Evolutionary conservation across 1,140 invertebrate genomes (phyloP), one percentile per base, ranked within the genome.

Genomic region (Lasioglossum baleicum): DNA sequence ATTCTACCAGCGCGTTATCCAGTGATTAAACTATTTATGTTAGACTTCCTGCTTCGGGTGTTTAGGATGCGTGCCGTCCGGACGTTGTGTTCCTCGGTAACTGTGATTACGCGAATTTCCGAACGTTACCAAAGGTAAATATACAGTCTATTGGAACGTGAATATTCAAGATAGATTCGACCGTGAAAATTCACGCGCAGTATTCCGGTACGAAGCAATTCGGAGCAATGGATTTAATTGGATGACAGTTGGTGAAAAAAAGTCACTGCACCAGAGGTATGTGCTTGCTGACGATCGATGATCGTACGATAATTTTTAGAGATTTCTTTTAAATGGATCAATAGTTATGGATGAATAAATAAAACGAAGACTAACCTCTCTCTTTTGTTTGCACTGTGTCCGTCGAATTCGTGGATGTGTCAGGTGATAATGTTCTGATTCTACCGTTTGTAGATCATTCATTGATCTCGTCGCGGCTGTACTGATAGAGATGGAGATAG

Each of bases 31-130:
- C 56, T 83, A 80, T 71, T 80, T 75, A 73, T 48, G 68, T 76
- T 64, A 60, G 65, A 72, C 73, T 83, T 85, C 82, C 78, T 81
- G 73, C 53, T 80, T 48, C 26, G 64, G 35, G 66, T 81, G 79
- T 81, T 83, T 72, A 69, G 65, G 51, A 80, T 81, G 83, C 65
- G 51, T 71, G 70, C 53, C 64, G 61, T 75, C 31, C 51, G 42
- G 61, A 56, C 66, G 60, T 80, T 73, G 64, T 73, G 64, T 80
- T 75, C 63, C 61, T 69, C 66, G 31, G 63, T 61, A 74, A 75
- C 74, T 51, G 48, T 75, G 83, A 87, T 87, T 83, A 67, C 51
- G 66, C 10, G 53, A 81, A 83, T 86, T 79, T 79, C 35, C 31
- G 42, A 70, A 40, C 44, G 51, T 61, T 60, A 13, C 68, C 13